These are phyloP conservation scores for Drosophila equinoxialis DNA, from an alignment of 1,140 invertebrate species.

Conservation along the genomic window DNA sequence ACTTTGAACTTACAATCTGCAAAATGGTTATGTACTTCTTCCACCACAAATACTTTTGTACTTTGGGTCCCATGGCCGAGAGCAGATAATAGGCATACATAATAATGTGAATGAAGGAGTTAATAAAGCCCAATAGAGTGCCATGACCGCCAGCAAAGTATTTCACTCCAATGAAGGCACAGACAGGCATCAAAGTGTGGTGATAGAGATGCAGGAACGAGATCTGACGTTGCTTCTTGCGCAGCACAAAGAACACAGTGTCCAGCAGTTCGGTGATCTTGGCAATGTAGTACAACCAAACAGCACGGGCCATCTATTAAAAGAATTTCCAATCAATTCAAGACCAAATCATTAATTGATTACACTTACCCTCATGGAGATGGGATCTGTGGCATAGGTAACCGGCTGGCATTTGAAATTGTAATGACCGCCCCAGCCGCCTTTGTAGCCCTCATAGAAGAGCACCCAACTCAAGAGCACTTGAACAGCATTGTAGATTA, in stretches of 20 bases:
- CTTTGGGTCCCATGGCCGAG: constrained; percentile 90
- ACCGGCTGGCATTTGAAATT: constrained; percentile 93
- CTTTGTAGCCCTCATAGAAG: constrained; percentile 87
- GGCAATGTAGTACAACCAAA: constrained; percentile 86
- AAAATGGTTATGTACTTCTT: constrained; percentile 94
- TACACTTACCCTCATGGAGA: constrained; percentile 88
- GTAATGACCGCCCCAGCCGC: constrained; percentile 90
- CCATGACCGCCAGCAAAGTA: constrained; percentile 91
- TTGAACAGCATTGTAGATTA: constrained; percentile 92
- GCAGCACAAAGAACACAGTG: constrained; percentile 91
- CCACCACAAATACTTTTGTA: constrained; percentile 96
- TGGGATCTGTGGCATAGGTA: constrained; percentile 89
- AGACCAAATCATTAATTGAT: not conserved
- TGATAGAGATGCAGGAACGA: constrained; percentile 91
- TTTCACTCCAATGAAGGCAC: constrained; percentile 93
- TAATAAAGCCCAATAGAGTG: constrained; percentile 92
- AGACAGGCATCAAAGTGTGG: constrained; percentile 88
- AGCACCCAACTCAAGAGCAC: constrained; percentile 89
- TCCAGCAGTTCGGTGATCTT: constrained; percentile 88
- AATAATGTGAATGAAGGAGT: constrained; percentile 90
- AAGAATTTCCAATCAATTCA: not conserved
- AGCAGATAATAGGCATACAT: constrained; percentile 95
- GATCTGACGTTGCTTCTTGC: constrained; percentile 91
- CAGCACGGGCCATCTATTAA: constrained; percentile 86
- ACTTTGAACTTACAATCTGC: constrained; percentile 87